These are phyloP conservation scores for Ceratina japonica DNA, from an alignment of 1,140 invertebrate species.

Conservation along the genomic window DNA sequence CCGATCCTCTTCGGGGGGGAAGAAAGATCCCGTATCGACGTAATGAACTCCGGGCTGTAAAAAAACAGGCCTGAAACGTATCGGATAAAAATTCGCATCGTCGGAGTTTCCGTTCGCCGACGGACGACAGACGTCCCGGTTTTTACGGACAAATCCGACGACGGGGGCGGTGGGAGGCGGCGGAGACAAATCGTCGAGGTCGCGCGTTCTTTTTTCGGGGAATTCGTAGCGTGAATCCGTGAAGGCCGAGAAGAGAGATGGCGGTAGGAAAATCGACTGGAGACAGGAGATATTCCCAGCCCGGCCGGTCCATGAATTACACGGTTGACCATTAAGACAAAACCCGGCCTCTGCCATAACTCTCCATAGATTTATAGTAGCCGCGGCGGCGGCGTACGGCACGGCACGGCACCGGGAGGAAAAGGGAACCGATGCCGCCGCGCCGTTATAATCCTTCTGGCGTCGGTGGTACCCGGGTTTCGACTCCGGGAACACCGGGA, in stretches of 20 bases:
- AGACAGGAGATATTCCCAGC: constrained; percentile 1
- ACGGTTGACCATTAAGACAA: constrained; percentile 77
- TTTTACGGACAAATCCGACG: no score
- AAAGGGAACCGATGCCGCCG: constrained; percentile 42
- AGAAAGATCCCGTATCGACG: constrained; percentile 58
- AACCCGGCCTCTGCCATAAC: constrained; percentile 72
- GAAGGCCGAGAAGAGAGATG: background rate
- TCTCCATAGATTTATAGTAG: constrained; percentile 77
- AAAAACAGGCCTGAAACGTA: background rate
- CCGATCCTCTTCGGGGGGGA: constrained; percentile 17
- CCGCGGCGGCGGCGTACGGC: constrained; percentile 22
- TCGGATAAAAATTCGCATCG: no score
- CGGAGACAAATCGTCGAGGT: no score
- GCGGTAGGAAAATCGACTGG: constrained; percentile 5
- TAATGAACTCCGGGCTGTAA: constrained; percentile 45
- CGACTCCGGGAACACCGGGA: background rate
- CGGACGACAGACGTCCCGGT: no score
- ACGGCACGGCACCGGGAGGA: constrained; percentile 43
- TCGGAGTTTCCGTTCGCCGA: no score
- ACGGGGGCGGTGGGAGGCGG: no score
- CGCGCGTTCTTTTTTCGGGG: no score
- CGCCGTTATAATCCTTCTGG: constrained; percentile 64
- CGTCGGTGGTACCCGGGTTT: constrained; percentile 44
- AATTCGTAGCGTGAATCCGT: no score
- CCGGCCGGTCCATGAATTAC: constrained; percentile 67